A percentile compares a stretch with the other conserved stretches of the same genome.
Evolutionary conservation across 2,113 vertebrate genomes (phyloP).

Genomic region (Scartelaos histophorus): DNA sequence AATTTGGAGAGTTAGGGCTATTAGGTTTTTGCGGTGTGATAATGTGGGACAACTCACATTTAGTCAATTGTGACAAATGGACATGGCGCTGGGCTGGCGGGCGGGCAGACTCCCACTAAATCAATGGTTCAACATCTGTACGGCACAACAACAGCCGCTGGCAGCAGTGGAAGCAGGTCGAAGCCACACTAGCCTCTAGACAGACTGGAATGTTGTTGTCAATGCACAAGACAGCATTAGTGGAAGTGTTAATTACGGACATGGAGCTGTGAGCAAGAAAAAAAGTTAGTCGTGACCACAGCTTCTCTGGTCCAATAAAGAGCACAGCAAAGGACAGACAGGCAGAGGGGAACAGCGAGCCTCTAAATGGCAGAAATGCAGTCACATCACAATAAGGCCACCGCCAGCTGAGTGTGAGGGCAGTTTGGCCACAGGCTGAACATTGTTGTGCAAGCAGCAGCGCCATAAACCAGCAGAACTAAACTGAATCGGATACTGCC

Average conservation of each 20-base stretch:
- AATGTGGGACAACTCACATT: neutral
- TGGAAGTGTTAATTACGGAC: constrained; percentile 78
- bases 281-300: constrained; percentile 62
- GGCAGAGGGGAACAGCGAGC: constrained; percentile 41
- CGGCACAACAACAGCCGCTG: constrained; percentile 51
- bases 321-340: constrained; percentile 27
- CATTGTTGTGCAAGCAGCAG: constrained; percentile 60
- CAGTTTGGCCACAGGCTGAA: constrained; percentile 55
- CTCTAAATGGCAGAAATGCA: constrained; percentile 68
- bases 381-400: constrained; percentile 68
- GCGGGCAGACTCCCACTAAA: neutral
- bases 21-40: neutral
- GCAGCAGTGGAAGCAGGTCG: constrained; percentile 53
- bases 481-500: constrained; percentile 32
- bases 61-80: constrained; percentile 13
- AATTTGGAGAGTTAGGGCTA: constrained; percentile 23
- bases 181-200: constrained; percentile 44
- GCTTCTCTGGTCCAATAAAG: constrained; percentile 49
- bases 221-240: constrained; percentile 63
- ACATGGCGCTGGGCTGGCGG: neutral
- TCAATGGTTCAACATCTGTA: constrained; percentile 19
- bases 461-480: constrained; percentile 33
- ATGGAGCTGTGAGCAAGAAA: constrained; percentile 66
- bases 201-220: constrained; percentile 80
- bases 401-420: constrained; percentile 71